Evolutionary conservation across 2,797 vertebrate genomes (phyloP).

Genomic region (Spatula versicolor): DNA sequence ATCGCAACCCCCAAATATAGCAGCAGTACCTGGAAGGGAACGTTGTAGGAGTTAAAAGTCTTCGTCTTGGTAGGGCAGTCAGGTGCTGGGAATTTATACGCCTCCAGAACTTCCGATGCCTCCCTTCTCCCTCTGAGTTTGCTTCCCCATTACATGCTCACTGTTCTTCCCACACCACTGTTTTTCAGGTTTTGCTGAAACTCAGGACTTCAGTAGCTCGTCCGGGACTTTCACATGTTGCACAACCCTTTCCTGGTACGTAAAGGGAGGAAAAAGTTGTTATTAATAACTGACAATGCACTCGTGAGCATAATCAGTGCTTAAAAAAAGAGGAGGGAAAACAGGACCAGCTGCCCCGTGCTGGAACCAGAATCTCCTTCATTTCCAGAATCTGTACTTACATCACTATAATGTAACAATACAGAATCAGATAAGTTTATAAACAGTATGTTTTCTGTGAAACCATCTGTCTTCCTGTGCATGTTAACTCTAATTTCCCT

Average conservation of each 20-base stretch:
- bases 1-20: neutral
- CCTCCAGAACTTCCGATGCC: neutral
- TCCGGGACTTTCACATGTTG: neutral
- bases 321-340: neutral
- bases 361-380: neutral
- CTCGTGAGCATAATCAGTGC: neutral
- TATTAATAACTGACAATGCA: neutral
- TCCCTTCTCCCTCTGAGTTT: neutral
- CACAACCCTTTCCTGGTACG: neutral
- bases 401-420: accelerated
- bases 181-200: slow-evolving; percentile 35
- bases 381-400: neutral
- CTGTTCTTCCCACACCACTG: neutral
- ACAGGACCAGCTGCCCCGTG: neutral
- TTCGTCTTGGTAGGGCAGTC: neutral
- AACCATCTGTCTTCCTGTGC: neutral
- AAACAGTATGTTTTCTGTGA: neutral
- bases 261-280: neutral
- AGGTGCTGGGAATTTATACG: neutral
- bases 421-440: neutral
- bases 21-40: neutral
- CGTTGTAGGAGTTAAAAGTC: neutral
- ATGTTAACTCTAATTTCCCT: neutral
- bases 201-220: neutral
- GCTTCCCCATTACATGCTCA: neutral